Conservation (phyloP, 2,888 invertebrate species). For the Agrochola circellaris region DNA sequence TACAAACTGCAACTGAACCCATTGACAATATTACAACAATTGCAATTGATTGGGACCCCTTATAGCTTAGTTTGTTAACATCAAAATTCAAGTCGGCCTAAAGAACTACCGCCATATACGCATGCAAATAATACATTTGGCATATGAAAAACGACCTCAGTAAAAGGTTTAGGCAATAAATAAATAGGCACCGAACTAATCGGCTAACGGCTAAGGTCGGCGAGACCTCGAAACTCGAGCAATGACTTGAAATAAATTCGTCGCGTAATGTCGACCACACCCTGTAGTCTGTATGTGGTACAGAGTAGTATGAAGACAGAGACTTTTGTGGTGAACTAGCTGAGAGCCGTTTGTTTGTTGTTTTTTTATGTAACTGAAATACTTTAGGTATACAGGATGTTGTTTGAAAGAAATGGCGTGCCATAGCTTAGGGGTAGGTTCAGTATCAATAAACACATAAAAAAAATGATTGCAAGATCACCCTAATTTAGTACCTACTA, state of each 20-base stretch:
- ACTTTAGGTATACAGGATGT: no score
- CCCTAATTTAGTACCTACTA: no score
- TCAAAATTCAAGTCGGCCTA: fast-evolving
- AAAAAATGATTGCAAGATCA: no score
- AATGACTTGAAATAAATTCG: conserved; percentile 57
- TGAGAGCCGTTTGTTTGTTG: not conserved
- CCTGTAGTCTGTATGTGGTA: conserved; percentile 64
- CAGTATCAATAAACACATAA: no score
- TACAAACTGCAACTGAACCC: no score
- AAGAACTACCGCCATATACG: not conserved
- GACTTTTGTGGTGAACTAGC: not conserved
- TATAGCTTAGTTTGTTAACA: not conserved
- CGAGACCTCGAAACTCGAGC: conserved; percentile 70
- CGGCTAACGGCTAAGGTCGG: conserved; percentile 57
- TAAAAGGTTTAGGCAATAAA: conserved; percentile 44
- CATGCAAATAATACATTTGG: conserved; percentile 23
- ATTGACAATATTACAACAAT: no score
- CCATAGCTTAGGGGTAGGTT: no score
- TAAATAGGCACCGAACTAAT: conserved; percentile 46
- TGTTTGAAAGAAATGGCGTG: no score
- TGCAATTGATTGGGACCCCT: no score
- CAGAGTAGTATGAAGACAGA: conserved; percentile 47
- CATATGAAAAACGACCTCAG: conserved; percentile 44
- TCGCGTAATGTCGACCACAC: conserved; percentile 67
- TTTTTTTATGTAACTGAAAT: not conserved